phyloP scores from a whole-genome alignment of 2,113 vertebrate genomes.

The Macaca fascicularis region DNA sequence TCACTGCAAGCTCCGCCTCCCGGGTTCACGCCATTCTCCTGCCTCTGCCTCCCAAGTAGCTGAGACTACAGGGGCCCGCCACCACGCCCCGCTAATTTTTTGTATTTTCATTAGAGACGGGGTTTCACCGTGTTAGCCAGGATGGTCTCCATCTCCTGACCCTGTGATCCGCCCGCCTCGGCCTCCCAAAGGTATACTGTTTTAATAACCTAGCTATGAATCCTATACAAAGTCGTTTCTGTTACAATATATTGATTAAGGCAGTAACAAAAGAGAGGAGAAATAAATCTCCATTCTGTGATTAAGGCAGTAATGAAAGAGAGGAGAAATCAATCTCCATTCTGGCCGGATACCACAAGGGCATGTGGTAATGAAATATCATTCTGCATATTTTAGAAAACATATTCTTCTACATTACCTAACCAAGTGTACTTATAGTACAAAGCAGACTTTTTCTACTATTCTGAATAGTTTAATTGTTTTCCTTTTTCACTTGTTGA shows the following conservation, averaged over 20 bases:
- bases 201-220: background rate
- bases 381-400: background rate
- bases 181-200: too few relatives aligned
- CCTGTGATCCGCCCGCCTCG: rapidly evolving
- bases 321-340: background rate
- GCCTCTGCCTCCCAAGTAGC: too few relatives aligned
- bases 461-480: background rate
- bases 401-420: background rate
- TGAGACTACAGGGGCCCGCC: too few relatives aligned
- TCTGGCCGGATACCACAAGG: background rate
- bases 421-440: background rate
- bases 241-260: background rate
- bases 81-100: too few relatives aligned
- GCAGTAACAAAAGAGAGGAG: background rate
- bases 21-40: too few relatives aligned
- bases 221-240: background rate
- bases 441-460: background rate
- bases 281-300: background rate
- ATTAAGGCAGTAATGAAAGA: background rate
- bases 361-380: background rate
- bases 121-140: too few relatives aligned
- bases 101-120: too few relatives aligned
- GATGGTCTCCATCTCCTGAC: too few relatives aligned
- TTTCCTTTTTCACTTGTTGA: background rate
- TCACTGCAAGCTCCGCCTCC: too few relatives aligned